Evolutionary conservation across 2,797 vertebrate species (phyloP).

Genomic region (Lateolabrax maculatus): DNA sequence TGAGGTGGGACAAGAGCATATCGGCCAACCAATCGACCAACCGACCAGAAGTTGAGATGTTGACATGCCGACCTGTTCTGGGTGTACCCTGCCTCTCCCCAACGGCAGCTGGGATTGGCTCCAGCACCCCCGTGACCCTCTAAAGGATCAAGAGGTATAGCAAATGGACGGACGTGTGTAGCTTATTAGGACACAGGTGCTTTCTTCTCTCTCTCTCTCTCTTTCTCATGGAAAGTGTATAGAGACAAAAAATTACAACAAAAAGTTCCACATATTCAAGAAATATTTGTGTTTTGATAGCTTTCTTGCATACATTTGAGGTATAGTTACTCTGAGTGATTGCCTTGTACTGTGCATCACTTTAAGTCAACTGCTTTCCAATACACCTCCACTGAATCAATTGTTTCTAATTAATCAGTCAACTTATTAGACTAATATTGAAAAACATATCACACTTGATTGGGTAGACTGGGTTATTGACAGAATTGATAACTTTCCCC

Average conservation of each 20-base stretch:
- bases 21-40: too few species aligned
- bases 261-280: too few species aligned
- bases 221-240: too few species aligned
- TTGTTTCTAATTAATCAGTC: background rate
- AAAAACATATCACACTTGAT: background rate
- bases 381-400: background rate
- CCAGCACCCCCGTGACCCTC: background rate
- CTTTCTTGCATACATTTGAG: too few species aligned
- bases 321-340: background rate
- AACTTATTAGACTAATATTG: background rate
- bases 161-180: background rate
- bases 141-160: background rate
- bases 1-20: too few species aligned
- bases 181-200: background rate
- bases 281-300: too few species aligned
- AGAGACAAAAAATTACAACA: too few species aligned
- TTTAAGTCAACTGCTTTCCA: background rate
- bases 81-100: background rate
- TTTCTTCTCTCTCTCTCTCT: background rate
- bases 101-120: background rate
- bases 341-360: background rate
- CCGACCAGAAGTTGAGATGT: too few species aligned
- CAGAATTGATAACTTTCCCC: background rate
- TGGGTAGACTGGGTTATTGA: background rate
- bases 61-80: too few species aligned